A percentile compares a stretch with the other conserved stretches of the same genome.
phyloP scores from a whole-genome alignment of 2,888 invertebrate species.

The Oconnorella tubifera region DNA sequence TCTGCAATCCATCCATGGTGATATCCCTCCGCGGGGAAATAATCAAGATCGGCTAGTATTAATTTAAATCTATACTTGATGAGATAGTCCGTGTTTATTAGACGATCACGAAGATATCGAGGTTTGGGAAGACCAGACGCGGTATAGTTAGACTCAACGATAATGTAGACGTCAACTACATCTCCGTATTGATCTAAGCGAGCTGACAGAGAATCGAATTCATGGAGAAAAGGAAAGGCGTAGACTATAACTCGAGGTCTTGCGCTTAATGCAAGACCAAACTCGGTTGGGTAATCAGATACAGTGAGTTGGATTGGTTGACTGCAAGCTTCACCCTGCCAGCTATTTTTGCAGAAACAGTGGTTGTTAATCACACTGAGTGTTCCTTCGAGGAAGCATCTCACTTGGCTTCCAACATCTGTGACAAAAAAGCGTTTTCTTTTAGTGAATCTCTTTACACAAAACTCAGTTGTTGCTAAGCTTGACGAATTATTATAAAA shows the following conservation, averaged over 20 bases:
- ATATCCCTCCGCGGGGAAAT: constrained; percentile 39
- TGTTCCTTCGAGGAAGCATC: no score
- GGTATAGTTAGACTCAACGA: constrained; percentile 56
- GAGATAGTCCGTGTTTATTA: constrained; percentile 58
- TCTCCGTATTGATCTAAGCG: constrained; percentile 64
- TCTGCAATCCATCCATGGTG: constrained; percentile 44
- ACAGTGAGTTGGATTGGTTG: background rate
- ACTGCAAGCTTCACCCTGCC: background rate
- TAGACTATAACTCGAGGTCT: constrained; percentile 30
- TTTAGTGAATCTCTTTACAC: no score
- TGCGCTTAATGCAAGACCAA: constrained; percentile 7
- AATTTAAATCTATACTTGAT: constrained; percentile 1
- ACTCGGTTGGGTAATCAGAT: background rate
- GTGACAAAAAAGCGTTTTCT: no score
- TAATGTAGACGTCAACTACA: constrained; percentile 66
- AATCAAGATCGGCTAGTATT: constrained; percentile 35
- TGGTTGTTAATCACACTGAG: no score
- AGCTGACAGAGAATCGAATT: constrained; percentile 48
- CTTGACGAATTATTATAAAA: no score
- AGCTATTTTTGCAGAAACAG: no score
- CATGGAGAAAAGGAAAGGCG: constrained; percentile 30
- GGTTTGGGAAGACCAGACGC: constrained; percentile 46
- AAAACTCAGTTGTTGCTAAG: no score
- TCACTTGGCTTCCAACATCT: no score
- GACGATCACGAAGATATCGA: constrained; percentile 57